Base-by-base conservation (phyloP, 2,113 vertebrate genomes). In the Stercorarius parasiticus region DNA sequence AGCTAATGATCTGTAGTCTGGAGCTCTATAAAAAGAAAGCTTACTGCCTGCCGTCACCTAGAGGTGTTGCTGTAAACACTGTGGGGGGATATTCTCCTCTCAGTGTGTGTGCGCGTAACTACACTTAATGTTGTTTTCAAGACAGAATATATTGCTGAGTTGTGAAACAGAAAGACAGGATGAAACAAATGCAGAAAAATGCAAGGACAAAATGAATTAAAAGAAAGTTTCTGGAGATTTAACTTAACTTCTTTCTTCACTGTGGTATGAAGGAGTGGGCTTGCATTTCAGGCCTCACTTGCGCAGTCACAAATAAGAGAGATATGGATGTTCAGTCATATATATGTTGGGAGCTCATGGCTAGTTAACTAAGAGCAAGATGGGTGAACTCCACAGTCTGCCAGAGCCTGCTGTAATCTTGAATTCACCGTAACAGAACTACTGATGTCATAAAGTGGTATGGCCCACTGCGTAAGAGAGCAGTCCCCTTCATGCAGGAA, bases 1-100 rank as follows among this genome's bases (percentile, higher is more conserved):
- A 96, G 93, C 96, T 98, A 98, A 98, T 97, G 97, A 97, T 97
- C 97, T 97, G 97, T 97, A 98, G 95, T 96, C 94, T 97, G 96
- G 96, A 97, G 96, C 95, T 96, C 96, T 97, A 97, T 98, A 95
- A 97, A 98, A 96, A 96, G 96, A 85, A 95, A 95, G 91, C 97
- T 97, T 92, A 91, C 93, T 97, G 96, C 96, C 96, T 97, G 94
- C 97, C 93, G 82, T 97, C 96, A 97, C 95, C 97, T 97, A 97
- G 97, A 97, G 97, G 96, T 95, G 97, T 98, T 98, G 96, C 93
- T 96, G 96, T 97, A 98, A 97, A 97, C 97, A 97, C 93, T 86
- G 96, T 96, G 95, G 97, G 97, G 96, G 92, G 45, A 96, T 94
- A 93, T 83, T 95, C 94, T 94, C 78, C 79, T 97, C 97, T 97